Percentiles rank a stretch among this genome's conserved stretches.
These are phyloP conservation scores for Drosophila nigrodunni DNA, from an alignment of 1,140 invertebrate species.

Conservation along the genomic window DNA sequence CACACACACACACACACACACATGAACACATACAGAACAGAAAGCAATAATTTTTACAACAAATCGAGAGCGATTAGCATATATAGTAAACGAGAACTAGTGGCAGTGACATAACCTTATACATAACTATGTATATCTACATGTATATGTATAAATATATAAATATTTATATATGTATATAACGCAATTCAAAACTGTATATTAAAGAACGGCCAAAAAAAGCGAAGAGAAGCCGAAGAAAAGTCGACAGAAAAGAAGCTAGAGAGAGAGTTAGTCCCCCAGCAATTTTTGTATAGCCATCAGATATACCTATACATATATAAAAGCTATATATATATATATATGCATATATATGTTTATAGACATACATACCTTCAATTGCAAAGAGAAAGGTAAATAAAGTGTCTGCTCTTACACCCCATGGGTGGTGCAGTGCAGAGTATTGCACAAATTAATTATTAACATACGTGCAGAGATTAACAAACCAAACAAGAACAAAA, in stretches of 20 bases:
- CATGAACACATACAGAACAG: conserved; percentile 57
- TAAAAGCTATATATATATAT: conserved; percentile 1
- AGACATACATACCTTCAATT: conserved; percentile 32
- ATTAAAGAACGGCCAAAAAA: conserved; percentile 52
- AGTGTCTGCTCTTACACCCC: conserved; percentile 76
- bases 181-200: conserved; percentile 45
- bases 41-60: conserved; percentile 80
- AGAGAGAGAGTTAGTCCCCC: conserved; percentile 17
- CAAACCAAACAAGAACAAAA: neutral
- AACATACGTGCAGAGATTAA: conserved; percentile 37
- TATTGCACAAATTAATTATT: conserved; percentile 59
- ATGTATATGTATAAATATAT: conserved; percentile 31
- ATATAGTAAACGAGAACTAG: conserved; percentile 49
- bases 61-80: conserved; percentile 42
- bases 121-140: conserved; percentile 24
- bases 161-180: conserved; percentile 26
- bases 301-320: conserved; percentile 53
- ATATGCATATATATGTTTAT: conserved; percentile 16
- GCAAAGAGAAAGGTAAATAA: conserved; percentile 47
- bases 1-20: conserved; percentile 35
- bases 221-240: conserved; percentile 13
- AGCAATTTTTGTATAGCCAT: conserved; percentile 50
- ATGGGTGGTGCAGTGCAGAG: conserved; percentile 75
- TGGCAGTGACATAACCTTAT: conserved; percentile 74
- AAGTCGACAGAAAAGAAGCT: neutral